Base-by-base conservation (phyloP, 2,113 vertebrate genomes). In the Gobio gobio region DNA sequence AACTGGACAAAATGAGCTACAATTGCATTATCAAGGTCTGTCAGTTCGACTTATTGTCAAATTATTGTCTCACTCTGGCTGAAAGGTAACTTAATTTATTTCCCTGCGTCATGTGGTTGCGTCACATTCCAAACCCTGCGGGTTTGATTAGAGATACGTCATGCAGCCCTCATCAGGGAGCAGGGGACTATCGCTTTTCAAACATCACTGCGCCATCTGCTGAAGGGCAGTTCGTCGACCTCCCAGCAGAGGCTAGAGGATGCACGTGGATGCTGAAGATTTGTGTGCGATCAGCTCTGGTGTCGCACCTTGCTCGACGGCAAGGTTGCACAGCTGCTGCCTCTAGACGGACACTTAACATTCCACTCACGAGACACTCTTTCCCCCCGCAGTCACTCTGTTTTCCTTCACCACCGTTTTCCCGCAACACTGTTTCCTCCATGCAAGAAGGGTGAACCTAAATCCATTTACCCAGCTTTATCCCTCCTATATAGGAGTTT, bases 301-400 rank as follows among this genome's bases (percentile, higher is more conserved):
- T 51, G 59, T 33, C 5, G 40, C 40, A 7, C 40, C 40, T 40
- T 5, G 10, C 78, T 63, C 20, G 13, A 64, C 0, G 2, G 36
- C 33, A 1, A 80, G 40, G 40, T 24, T 54, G 33, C 47, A 78
- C 45, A 66, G n/a, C 59, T 49, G 59, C 61, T 66, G 74, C 13
- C 54, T 81, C 68, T 33, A 68, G 16, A 59, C 0, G 2, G 7
- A 76, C 47, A 70, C 49, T 88, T 84, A 82, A 72, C 33, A 88
- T 86, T 86, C 82, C 70, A 29, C 76, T 86, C 82, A 82, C 47
- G 33, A 61, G 64, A 74, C 63, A 54, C 72, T 24, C n/a, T 33
- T 45, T 59, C 56, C 24, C n/a, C 13, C 59, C 18, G 72, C 77
- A 79, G 22, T 8, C 83, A 29, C 58, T 80, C 72, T 77, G 72